phyloP scores from a whole-genome alignment of 2,888 invertebrate genomes.

The Erebia epiphron region DNA sequence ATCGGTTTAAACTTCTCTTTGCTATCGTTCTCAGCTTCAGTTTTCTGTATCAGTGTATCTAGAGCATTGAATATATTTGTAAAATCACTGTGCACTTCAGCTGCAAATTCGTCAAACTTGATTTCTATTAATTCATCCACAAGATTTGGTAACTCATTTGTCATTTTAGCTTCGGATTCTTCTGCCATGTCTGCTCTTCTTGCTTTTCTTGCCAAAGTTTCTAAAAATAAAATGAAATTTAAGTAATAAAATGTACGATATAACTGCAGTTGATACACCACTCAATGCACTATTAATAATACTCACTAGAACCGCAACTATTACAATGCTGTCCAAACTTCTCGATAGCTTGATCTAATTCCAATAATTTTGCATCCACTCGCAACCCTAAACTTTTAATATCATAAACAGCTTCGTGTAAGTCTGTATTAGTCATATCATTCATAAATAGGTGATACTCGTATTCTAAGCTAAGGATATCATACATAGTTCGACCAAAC shows the following conservation, averaged over 20 bases:
- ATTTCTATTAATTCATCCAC: slow-evolving; percentile 44
- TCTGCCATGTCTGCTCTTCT: slow-evolving; percentile 6
- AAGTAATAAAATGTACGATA: too few relatives aligned
- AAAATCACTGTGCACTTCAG: slow-evolving; percentile 30
- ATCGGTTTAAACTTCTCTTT: slow-evolving; percentile 43
- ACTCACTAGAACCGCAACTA: slow-evolving; percentile 39
- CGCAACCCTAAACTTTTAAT: slow-evolving; percentile 32
- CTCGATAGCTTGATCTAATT: slow-evolving; percentile 36
- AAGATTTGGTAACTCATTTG: slow-evolving; percentile 29
- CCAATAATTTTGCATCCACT: slow-evolving; percentile 38
- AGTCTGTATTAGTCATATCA: slow-evolving; percentile 34
- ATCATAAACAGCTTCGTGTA: slow-evolving; percentile 24
- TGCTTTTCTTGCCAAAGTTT: slow-evolving; percentile 6
- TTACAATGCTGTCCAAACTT: slow-evolving; percentile 48
- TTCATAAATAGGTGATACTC: slow-evolving; percentile 48
- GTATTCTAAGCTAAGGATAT: slow-evolving; percentile 53
- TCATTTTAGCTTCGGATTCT: not conserved
- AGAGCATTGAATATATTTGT: slow-evolving; percentile 43
- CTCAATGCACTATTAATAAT: not conserved
- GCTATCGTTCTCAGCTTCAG: slow-evolving; percentile 34
- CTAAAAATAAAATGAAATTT: slow-evolving; percentile 1
- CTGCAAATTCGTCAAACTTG: slow-evolving; percentile 40
- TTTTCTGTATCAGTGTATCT: slow-evolving; percentile 41
- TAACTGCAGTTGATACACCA: not conserved
- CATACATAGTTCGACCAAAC: slow-evolving; percentile 53